These are phyloP conservation scores for Campylomormyrus tamandua DNA, from an alignment of 2,113 vertebrate species.

Conservation along the genomic window DNA sequence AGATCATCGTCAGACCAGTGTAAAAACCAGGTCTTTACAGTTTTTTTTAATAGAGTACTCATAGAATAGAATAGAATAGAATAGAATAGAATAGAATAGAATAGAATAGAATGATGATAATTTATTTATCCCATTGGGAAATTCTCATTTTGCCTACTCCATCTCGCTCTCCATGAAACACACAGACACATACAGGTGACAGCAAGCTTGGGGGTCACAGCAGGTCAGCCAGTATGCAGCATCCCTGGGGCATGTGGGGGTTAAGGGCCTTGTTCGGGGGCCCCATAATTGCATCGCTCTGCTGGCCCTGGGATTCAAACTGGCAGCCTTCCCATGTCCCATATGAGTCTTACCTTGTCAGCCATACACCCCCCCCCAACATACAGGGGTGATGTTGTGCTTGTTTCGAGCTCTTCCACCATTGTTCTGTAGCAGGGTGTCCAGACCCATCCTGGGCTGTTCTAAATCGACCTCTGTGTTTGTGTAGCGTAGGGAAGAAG, in stretches of 20 bases:
- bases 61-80: no score
- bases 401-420: not conserved
- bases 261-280: not conserved
- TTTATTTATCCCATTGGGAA: not conserved
- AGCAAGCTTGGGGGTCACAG: not conserved
- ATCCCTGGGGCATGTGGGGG: not conserved
- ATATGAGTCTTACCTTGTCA: not conserved
- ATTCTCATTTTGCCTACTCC: not conserved
- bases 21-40: not conserved
- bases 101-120: not conserved
- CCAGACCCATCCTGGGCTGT: not conserved
- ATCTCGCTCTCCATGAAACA: not conserved
- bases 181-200: not conserved
- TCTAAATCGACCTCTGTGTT: not conserved
- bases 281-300: not conserved
- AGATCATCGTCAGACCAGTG: not conserved
- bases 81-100: no score
- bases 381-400: not conserved
- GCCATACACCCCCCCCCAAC: not conserved
- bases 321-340: not conserved
- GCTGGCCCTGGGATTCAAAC: not conserved
- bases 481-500: not conserved
- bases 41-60: not conserved
- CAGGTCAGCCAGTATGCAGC: not conserved
- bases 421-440: not conserved